Evolutionary conservation across 2,888 invertebrate species (phyloP).

Genomic region (Meiosimyza decipiens): DNA sequence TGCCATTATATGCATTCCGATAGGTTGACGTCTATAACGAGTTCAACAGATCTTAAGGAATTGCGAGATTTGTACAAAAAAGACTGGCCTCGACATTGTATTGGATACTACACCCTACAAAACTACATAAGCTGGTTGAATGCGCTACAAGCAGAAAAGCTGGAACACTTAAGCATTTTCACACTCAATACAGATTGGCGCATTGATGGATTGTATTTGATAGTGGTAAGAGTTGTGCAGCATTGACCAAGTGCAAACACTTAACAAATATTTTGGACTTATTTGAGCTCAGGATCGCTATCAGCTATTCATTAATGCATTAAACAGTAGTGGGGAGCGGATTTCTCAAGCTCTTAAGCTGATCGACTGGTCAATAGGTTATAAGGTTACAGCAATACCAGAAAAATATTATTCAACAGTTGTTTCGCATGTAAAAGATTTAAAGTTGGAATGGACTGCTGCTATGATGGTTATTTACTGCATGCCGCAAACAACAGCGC

Average conservation of each 20-base stretch:
- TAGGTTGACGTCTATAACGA: not conserved
- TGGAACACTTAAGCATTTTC: slow-evolving; percentile 47
- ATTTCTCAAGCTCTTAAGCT: slow-evolving; percentile 48
- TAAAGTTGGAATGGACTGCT: slow-evolving; percentile 44
- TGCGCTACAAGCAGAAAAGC: slow-evolving; percentile 36
- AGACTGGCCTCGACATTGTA: slow-evolving; percentile 44
- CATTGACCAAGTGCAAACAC: not conserved
- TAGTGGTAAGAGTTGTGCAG: slow-evolving; percentile 41
- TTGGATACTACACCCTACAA: slow-evolving; percentile 53
- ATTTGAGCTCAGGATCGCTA: slow-evolving; percentile 50
- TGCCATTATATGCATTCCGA: too few species aligned
- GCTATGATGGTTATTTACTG: slow-evolving; percentile 46
- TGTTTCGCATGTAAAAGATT: slow-evolving; percentile 45
- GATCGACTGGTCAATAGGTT: slow-evolving; percentile 54
- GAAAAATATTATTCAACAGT: slow-evolving; percentile 50
- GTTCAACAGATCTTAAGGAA: slow-evolving; percentile 34
- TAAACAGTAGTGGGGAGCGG: slow-evolving; percentile 43
- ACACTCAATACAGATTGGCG: slow-evolving; percentile 51
- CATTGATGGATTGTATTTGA: slow-evolving; percentile 54
- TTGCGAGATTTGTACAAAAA: slow-evolving; percentile 43
- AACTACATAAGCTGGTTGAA: slow-evolving; percentile 52
- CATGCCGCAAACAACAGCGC: slow-evolving; percentile 40
- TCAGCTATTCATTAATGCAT: slow-evolving; percentile 52
- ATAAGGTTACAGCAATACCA: slow-evolving; percentile 54
- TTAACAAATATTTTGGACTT: not conserved